A percentile compares a stretch with the other conserved stretches of the same genome.
phyloP scores from a whole-genome alignment of 2,888 invertebrate species.

The Gandaritis pyraliata region DNA sequence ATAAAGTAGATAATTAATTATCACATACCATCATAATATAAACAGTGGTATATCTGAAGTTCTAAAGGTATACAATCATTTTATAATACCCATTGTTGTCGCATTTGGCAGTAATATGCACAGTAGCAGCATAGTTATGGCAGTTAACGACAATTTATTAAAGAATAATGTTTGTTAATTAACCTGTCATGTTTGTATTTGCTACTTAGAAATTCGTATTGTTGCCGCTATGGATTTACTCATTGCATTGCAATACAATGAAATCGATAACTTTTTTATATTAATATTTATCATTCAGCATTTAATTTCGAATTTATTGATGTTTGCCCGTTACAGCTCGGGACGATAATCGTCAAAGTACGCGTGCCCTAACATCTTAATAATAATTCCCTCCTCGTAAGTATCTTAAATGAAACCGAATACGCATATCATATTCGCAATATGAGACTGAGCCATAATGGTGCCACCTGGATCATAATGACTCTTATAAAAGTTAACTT shows the following conservation, averaged over 20 bases:
- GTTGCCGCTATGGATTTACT: not conserved
- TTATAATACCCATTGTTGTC: not conserved
- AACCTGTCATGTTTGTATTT: constrained; percentile 4
- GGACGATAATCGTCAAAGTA: constrained; percentile 23
- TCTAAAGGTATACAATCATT: not conserved
- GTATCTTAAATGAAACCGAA: constrained; percentile 42
- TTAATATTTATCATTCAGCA: no score
- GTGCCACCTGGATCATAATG: constrained; percentile 40
- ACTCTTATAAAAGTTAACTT: constrained; percentile 22
- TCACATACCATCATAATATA: no score
- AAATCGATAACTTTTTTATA: not conserved
- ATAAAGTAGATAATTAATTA: no score
- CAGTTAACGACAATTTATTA: not conserved
- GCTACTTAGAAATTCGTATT: not conserved
- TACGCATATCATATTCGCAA: constrained; percentile 41
- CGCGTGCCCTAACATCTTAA: constrained; percentile 39
- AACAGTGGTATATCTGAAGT: not conserved
- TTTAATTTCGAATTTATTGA: no score
- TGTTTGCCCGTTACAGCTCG: no score
- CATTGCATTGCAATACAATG: not conserved
- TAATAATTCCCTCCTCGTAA: constrained; percentile 36
- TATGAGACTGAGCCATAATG: constrained; percentile 36
- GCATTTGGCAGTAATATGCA: not conserved
- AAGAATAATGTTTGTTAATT: constrained; percentile 3
- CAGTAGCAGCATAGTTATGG: not conserved